These are phyloP conservation scores for Eublepharis macularius DNA, from an alignment of 2,113 vertebrate species.

Conservation along the genomic window DNA sequence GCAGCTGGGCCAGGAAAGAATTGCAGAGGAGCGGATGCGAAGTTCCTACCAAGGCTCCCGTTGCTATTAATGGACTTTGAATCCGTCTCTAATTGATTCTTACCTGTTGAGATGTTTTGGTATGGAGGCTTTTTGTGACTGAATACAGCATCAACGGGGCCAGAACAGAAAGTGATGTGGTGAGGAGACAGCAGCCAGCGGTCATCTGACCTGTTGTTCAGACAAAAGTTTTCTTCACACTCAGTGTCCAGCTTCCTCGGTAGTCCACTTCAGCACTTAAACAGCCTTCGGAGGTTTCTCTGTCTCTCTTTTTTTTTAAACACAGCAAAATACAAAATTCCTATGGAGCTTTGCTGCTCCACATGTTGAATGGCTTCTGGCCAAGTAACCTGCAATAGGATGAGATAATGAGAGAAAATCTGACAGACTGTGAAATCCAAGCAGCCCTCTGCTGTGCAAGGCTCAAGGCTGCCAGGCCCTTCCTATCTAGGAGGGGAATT, in stretches of 20 bases:
- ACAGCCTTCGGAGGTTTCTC: not conserved
- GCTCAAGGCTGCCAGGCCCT: not conserved
- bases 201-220: not conserved
- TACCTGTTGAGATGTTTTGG: not conserved
- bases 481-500: not conserved
- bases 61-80: not conserved
- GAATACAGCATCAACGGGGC: not conserved
- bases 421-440: constrained; percentile 16
- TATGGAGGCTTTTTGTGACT: not conserved
- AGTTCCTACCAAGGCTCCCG: not conserved
- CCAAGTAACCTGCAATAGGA: constrained; percentile 13
- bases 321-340: not conserved
- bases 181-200: not conserved
- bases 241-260: not conserved
- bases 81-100: not conserved
- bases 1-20: not conserved
- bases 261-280: not conserved
- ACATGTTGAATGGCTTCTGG: not conserved
- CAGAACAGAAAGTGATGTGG: not conserved
- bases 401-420: constrained; percentile 26
- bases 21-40: not conserved
- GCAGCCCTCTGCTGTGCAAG: not conserved
- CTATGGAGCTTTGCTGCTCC: not conserved
- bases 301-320: not conserved
- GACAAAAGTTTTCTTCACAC: not conserved